These are phyloP conservation scores for Mastacembelus armatus DNA, from an alignment of 2,797 vertebrate genomes.

Conservation along the genomic window DNA sequence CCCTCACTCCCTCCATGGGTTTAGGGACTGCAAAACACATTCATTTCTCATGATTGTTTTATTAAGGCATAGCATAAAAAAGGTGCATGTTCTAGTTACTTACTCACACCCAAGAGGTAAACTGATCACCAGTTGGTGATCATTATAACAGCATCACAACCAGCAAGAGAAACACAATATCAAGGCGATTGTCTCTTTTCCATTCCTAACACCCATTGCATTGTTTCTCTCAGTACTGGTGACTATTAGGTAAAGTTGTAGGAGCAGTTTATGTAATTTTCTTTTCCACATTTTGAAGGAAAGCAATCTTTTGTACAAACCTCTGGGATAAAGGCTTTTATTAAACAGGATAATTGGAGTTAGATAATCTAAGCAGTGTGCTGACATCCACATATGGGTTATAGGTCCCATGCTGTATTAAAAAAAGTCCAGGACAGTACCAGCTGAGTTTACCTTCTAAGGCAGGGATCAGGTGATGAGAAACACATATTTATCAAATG, in stretches of 20 bases:
- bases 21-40: conserved; percentile 24
- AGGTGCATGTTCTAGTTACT: conserved; percentile 20
- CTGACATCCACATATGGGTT: conserved; percentile 13
- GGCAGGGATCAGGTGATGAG: neutral
- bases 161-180: conserved; percentile 10
- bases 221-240: neutral
- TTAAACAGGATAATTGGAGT: conserved; percentile 28
- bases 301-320: neutral
- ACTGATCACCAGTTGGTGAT: conserved; percentile 30
- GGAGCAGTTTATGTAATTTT: neutral
- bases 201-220: neutral
- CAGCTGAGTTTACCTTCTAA: conserved; percentile 4
- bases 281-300: neutral
- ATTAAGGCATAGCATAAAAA: conserved; percentile 24
- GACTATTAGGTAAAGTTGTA: neutral
- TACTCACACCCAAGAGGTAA: conserved; percentile 41
- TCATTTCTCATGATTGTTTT: conserved; percentile 29
- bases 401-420: neutral
- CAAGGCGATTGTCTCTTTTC: neutral
- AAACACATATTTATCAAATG: neutral
- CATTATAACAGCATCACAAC: neutral
- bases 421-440: too few relatives aligned
- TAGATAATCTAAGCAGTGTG: conserved; percentile 25
- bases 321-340: conserved; percentile 7
- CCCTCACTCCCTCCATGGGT: conserved; percentile 1